Evolutionary conservation across 2,113 vertebrate species (phyloP), one percentile per base, ranked within the genome.

Genomic region (Sula dactylatra): DNA sequence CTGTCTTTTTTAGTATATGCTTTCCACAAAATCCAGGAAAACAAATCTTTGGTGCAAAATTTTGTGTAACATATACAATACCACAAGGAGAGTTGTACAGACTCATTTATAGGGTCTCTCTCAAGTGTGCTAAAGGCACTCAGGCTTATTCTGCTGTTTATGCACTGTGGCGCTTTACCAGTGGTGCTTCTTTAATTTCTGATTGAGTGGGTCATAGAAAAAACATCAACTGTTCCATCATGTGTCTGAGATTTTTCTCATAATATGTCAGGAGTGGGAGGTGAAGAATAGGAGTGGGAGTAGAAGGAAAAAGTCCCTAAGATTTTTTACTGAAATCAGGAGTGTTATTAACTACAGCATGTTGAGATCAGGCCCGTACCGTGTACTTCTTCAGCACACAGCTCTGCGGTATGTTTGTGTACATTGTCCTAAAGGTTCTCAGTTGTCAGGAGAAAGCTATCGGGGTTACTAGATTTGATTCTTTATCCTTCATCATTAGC

Each of bases 261-360:
- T 95, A 94, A 95, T 96, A 95, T 96, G 70, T 87, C 73, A 80
- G 29, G 66, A 82, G 96, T 94, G 50, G 96, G 94, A 97, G 94
- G 95, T 97, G 94, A 83, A 94, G 94, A 95, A 96, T 91, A 96
- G 86, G 62, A 91, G 96, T 96, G 54, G 95, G 94, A 91, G 88
- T 91, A 82, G 78, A 82, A 94, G 66, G 70, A 94, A 97, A 85
- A 95, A 73, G 40, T 94, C 89, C 82, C 26, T 24, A 79, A 49
- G 19, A 1, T 32, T 69, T 74, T 82, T 66, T 88, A 45, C 65
- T 85, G 56, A 82, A 89, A 56, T 73, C 50, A 94, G 72, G 26
- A 58, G 29, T 72, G 34, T 84, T 95, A 74, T 88, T 91, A 93
- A 86, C 44, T 92, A 26, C 10, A 82, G 13, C 14, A 1, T 71